Evolutionary conservation across 2,797 vertebrate genomes (phyloP), one percentile per base, ranked within the genome.

Genomic region (Channallabes apus): DNA sequence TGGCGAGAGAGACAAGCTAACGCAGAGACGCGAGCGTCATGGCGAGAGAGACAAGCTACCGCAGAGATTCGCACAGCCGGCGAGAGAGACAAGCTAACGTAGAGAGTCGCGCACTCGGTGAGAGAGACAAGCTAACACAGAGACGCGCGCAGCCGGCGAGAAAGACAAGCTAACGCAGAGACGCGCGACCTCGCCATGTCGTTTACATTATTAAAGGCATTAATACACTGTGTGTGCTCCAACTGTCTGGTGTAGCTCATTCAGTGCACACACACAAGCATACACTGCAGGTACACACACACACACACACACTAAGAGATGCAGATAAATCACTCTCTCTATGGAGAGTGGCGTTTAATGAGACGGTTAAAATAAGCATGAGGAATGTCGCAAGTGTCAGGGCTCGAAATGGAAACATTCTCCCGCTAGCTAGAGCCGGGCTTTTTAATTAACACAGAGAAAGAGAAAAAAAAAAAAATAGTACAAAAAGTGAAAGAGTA

Each of bases 361-460:
- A 69, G 61, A 54, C 69, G 75, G 81, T 82, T 88, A 82, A 85
- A 88, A 86, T 88, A 85, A 86, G 81, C 51, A 67, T 80, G 78
- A 83, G 58, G 61, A 83, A 64, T 73, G 83, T 80, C 67, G 51
- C 68, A 71, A 69, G 83, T 84, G 78, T 82, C 82, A 84, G 77
- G 46, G 64, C 72, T 83, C 75, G 54, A 87, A 83, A 90, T 83
- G 83, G 61, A 87, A 62, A 9, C 58, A 51, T 87, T 87, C 78
- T 73, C 68, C 59, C 69, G 20, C 59, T 67, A 80, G 84, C 83
- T 67, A 80, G 84, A 81, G 71, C 46, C 79, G 72, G 81, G 67
- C 56, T 88, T 87, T 86, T 86, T 85, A 87, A 88, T 86, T 67
- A 85, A 89, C 86, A 82, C 54, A 24, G 1, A 4, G n/a, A 5